Percentiles rank a stretch among this genome's conserved stretches.
phyloP scores from a whole-genome alignment of 2,113 vertebrate species.

The Sclerurus mexicanus region DNA sequence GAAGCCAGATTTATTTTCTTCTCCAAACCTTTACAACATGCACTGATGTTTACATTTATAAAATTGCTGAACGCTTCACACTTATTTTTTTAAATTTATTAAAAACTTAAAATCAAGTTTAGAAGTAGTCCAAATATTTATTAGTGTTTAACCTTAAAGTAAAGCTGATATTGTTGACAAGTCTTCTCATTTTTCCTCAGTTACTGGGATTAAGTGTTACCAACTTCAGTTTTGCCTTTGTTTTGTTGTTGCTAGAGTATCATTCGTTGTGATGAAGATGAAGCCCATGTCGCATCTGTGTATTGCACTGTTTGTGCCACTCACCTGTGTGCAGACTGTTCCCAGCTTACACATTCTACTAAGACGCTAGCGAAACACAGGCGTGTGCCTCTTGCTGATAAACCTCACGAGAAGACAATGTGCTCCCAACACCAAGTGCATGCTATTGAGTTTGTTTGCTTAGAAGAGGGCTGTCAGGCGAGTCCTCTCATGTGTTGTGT shows the following conservation, averaged over 20 bases:
- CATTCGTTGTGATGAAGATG: slow-evolving; percentile 95
- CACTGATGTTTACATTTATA: neutral
- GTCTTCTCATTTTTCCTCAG: neutral
- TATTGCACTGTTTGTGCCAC: slow-evolving; percentile 98
- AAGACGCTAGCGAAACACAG: slow-evolving; percentile 96
- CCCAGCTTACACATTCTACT: slow-evolving; percentile 94
- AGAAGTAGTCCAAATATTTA: neutral
- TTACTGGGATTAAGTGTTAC: neutral
- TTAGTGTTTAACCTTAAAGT: neutral
- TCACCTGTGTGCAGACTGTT: slow-evolving; percentile 93
- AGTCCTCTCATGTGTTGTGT: slow-evolving; percentile 98
- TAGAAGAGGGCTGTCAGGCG: slow-evolving; percentile 91
- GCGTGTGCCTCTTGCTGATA: slow-evolving; percentile 94
- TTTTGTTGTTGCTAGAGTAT: slow-evolving; percentile 76
- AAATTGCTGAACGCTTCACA: neutral
- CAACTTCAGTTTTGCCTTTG: neutral
- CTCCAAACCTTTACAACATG: neutral
- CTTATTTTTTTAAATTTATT: neutral
- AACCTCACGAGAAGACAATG: slow-evolving; percentile 96
- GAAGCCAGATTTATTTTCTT: neutral
- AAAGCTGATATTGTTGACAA: neutral
- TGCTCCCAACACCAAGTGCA: slow-evolving; percentile 97
- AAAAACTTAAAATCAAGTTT: neutral
- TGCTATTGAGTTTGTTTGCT: slow-evolving; percentile 96
- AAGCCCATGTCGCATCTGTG: slow-evolving; percentile 91